Percentiles rank a stretch among this genome's conserved stretches.
Evolutionary conservation across 1,140 invertebrate genomes (phyloP).

Genomic region (Pogonus chalceus): DNA sequence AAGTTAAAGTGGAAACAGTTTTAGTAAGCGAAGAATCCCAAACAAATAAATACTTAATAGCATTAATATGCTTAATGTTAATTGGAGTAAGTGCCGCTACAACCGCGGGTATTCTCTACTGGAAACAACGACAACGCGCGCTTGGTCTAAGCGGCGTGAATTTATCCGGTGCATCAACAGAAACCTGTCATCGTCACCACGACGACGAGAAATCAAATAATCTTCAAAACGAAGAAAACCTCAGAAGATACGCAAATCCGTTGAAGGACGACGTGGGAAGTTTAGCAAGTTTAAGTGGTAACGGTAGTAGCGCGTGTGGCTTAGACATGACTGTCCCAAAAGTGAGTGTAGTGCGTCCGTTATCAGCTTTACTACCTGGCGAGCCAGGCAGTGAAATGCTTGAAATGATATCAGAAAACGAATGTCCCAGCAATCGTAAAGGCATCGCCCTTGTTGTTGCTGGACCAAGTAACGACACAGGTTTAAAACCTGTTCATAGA

Average conservation of each 20-base stretch:
- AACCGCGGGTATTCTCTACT: conserved; percentile 36
- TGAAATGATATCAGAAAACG: conserved; percentile 49
- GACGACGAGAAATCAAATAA: conserved; percentile 83
- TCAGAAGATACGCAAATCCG: conserved; percentile 57
- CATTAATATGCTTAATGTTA: conserved; percentile 42
- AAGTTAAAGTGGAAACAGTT: conserved; percentile 68
- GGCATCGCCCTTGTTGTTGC: conserved; percentile 30
- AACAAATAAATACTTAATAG: conserved; percentile 38
- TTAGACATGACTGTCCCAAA: conserved; percentile 30
- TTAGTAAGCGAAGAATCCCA: conserved; percentile 46
- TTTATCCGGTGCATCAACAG: conserved; percentile 43
- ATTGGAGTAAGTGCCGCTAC: conserved; percentile 39
- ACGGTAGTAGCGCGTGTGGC: conserved; percentile 25
- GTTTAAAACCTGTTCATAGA: conserved; percentile 38
- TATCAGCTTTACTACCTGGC: conserved; percentile 39
- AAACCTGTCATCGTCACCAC: conserved; percentile 51
- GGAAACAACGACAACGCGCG: conserved; percentile 43
- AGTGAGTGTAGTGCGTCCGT: conserved; percentile 47
- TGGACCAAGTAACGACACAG: conserved; percentile 30
- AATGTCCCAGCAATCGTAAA: conserved; percentile 35
- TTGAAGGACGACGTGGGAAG: conserved; percentile 44
- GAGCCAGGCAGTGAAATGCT: conserved; percentile 45
- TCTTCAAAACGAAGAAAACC: conserved; percentile 80
- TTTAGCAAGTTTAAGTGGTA: conserved; percentile 28
- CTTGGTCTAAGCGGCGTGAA: conserved; percentile 41